These are phyloP conservation scores for Eledone cirrhosa DNA, from an alignment of 2,888 invertebrate genomes.

Conservation along the genomic window DNA sequence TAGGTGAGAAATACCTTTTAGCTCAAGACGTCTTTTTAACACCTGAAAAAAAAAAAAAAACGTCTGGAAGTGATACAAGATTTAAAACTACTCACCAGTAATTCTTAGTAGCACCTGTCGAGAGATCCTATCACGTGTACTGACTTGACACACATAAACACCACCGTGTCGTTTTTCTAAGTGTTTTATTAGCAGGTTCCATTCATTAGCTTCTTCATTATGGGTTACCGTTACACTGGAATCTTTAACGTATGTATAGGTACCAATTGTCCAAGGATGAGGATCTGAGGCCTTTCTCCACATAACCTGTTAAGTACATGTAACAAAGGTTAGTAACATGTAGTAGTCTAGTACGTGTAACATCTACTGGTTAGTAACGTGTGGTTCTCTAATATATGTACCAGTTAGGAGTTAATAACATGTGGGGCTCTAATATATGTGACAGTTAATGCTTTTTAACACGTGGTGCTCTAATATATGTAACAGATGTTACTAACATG, in stretches of 20 bases:
- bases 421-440: no score
- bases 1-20: no score
- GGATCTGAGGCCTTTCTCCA: slow-evolving; percentile 28
- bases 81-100: slow-evolving; percentile 28
- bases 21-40: no score
- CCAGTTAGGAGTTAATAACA: no score
- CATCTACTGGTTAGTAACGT: no score
- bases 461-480: no score
- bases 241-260: slow-evolving; percentile 26
- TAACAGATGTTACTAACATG: no score
- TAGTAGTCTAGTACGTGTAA: no score
- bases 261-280: slow-evolving; percentile 28
- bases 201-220: slow-evolving; percentile 13
- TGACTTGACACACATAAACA: slow-evolving; percentile 28
- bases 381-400: no score
- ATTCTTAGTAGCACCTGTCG: slow-evolving; percentile 24
- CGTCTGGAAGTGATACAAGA: neutral
- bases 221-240: slow-evolving; percentile 29
- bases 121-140: slow-evolving; percentile 27
- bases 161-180: slow-evolving; percentile 26
- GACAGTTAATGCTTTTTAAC: no score
- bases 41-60: neutral
- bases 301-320: slow-evolving; percentile 9
- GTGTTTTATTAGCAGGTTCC: slow-evolving; percentile 25
- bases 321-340: no score